Base-by-base conservation (phyloP, 2,113 vertebrate species). In the Dipodomys stephensi region DNA sequence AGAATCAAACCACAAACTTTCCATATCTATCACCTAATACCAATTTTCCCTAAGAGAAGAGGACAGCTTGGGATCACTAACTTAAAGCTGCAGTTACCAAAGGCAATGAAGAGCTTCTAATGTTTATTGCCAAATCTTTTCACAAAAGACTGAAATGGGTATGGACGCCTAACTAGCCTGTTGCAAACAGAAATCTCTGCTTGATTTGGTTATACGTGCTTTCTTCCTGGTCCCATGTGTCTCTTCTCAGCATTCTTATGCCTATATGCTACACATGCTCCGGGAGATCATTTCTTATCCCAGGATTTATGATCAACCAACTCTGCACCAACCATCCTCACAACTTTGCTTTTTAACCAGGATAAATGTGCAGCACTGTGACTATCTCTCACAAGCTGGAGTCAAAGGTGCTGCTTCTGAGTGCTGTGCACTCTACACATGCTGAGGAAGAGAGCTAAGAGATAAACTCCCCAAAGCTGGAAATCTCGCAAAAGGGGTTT, bases 1-100 rank as follows among this genome's bases (percentile, higher is more conserved):
- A 92, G 94, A 97, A 71, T 96, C 93, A 90, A 97, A 96, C 88
- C 94, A 95, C 87, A 94, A 95, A 95, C 95, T 97, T 95, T 94
- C 90, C 78, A 79, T 97, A 92, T 94, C 91, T 93, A 91, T 93
- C 83, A 95, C 77, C 93, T 94, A 90, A 93, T 95, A 95, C 32
- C 0, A 0, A 82, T 96, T 95, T 96, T 95, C 80, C 0, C 0
- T 67, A 65, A 96, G 74, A 92, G 79, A 88, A 97, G 85, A 95
- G 39, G 73, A 80, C 91, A 87, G 74, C 62, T n/a, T 23, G 20
- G 28, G 2, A 4, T 18, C 18, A 22, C 81, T 60, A 82, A 28
- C 44, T 68, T 12, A 74, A 88, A 81, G 62, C 57, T 81, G 4
- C 60, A 39, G 15, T 92, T 87, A 80, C 46, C 39, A 57, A 67